Percentiles rank a stretch among this genome's conserved stretches.
phyloP scores from a whole-genome alignment of 2,888 invertebrate species.

The Lucinisca nassula region DNA sequence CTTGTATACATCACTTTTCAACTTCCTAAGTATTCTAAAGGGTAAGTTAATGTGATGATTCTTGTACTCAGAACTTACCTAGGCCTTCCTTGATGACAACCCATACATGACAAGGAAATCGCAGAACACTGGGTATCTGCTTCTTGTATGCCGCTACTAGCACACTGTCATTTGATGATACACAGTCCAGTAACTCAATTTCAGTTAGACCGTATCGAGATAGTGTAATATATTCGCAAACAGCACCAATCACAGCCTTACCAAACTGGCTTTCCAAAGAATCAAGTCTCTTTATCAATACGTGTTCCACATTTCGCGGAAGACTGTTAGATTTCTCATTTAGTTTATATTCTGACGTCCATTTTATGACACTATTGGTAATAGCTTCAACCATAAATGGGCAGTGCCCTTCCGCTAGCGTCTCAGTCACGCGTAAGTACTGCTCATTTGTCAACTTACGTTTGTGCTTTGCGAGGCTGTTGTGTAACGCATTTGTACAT shows the following conservation, averaged over 20 bases:
- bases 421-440: constrained; percentile 44
- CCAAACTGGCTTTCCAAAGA: constrained; percentile 73
- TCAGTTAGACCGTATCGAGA: constrained; percentile 78
- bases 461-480: constrained; percentile 43
- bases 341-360: constrained; percentile 41
- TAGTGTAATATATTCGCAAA: constrained; percentile 75
- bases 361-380: constrained; percentile 36
- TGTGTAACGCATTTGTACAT: constrained; percentile 46
- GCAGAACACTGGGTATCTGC: constrained; percentile 46
- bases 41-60: too few relatives aligned
- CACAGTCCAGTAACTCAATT: constrained; percentile 79
- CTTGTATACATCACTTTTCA: too few relatives aligned
- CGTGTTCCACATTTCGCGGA: constrained; percentile 21
- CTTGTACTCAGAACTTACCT: constrained; percentile 65
- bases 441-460: constrained; percentile 60
- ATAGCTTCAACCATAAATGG: constrained; percentile 48
- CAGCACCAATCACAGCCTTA: constrained; percentile 51
- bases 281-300: constrained; percentile 53
- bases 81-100: constrained; percentile 45
- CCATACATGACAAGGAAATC: constrained; percentile 68
- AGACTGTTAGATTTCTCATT: neutral
- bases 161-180: constrained; percentile 79
- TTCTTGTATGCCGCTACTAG: constrained; percentile 69
- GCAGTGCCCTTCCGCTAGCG: constrained; percentile 40
- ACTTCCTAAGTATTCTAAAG: too few relatives aligned